These are phyloP conservation scores for Stigmatopora nigra DNA, from an alignment of 2,113 vertebrate species.

Conservation along the genomic window DNA sequence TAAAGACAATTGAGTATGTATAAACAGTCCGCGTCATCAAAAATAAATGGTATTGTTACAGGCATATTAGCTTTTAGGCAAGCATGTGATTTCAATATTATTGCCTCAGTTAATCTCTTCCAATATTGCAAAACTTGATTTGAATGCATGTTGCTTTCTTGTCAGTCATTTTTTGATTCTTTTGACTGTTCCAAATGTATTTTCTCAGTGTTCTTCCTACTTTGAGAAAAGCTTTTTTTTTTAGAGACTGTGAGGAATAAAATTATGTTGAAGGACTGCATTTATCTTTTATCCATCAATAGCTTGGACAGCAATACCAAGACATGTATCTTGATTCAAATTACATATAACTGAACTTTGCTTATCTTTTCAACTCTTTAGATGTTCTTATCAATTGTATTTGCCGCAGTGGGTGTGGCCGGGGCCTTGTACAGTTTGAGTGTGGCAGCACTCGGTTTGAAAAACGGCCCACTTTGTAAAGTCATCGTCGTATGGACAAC, in stretches of 20 bases:
- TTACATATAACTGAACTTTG: slow-evolving; percentile 1
- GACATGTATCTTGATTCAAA: not conserved
- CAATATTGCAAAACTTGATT: too few species aligned
- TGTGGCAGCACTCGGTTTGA: slow-evolving; percentile 61
- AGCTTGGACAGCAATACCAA: not conserved
- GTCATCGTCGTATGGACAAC: not conserved
- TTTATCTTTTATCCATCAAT: not conserved
- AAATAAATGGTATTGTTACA: too few species aligned
- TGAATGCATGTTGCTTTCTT: too few species aligned
- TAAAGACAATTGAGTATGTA: too few species aligned
- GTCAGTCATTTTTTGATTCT: too few species aligned
- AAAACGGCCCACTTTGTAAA: slow-evolving; percentile 66
- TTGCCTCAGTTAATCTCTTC: too few species aligned
- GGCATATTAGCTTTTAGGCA: too few species aligned
- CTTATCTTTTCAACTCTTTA: slow-evolving; percentile 23
- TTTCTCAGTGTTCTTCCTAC: not conserved
- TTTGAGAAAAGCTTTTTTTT: too few species aligned
- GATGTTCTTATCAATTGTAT: slow-evolving; percentile 76
- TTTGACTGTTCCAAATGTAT: not conserved
- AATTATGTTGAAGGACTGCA: not conserved
- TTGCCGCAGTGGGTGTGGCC: slow-evolving; percentile 64
- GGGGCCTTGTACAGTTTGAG: slow-evolving; percentile 68
- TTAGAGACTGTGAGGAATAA: not conserved
- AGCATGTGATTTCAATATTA: too few species aligned
- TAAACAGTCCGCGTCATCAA: too few species aligned